Base-by-base conservation (phyloP, 2,888 invertebrate genomes). In the Synergus japonicus region DNA sequence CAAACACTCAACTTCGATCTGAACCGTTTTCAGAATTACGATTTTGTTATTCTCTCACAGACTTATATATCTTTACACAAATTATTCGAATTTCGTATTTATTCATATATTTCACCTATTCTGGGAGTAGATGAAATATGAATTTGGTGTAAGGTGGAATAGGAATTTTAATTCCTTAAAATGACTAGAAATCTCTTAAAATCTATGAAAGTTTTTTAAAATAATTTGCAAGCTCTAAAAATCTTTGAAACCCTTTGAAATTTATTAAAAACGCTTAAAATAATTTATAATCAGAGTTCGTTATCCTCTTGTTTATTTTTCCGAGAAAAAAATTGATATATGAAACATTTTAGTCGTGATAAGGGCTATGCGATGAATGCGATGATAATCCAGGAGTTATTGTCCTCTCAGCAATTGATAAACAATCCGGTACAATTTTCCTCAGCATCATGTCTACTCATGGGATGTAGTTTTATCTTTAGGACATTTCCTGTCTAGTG, bases 361-460 rank as follows among this genome's bases (percentile, higher is more conserved):
- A 60, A 60, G 4, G 12, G 60, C 22, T 10, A 22, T 60, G 60
- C 18, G 22, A 60, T 60, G 60, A 60, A 60, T 60, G 10, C 60
- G 22, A 60, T 60, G 60, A 60, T 60, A 60, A 60, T 60, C 60
- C 22, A 22, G 9, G 9, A 18, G 22, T 60, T 22, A 12, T 60
- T 22, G 12, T 60, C 60, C 22, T 60, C 60, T 10, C 18, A 12
- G 10, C 60, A 60, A 22, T 60, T 29, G 60, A 60, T 60, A 60
- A 60, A 22, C 22, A 60, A 60, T 60, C 60, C 60, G 22, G 60
- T 60, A 60, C 22, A 22, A 60, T 60, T 60, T 60, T 60, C 22
- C 22, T 5, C 18, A 60, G 60, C 60, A 22, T 29, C 12, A 60
- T 29, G 29, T 10, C 9, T 60, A 60, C 22, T 29, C 60, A 60